These are phyloP conservation scores for Enteromius radiatus DNA, from an alignment of 2,797 vertebrate genomes.

Conservation along the genomic window DNA sequence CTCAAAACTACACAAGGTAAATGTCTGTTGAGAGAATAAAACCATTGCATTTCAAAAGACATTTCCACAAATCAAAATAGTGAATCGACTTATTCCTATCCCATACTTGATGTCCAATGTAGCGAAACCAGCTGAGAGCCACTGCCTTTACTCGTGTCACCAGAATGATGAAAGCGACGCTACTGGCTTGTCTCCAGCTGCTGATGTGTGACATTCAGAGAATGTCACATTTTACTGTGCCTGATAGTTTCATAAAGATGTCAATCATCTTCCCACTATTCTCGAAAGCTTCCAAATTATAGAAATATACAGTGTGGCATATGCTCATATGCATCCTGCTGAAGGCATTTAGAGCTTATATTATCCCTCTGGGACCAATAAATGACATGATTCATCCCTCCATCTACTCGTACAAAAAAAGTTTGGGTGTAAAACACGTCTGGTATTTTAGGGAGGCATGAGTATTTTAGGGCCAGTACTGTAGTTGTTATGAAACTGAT, in stretches of 20 bases:
- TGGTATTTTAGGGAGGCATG: not conserved
- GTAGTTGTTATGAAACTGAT: slow-evolving; percentile 3
- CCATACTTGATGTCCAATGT: not conserved
- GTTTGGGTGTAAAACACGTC: not conserved
- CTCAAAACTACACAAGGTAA: not conserved
- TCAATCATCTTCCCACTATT: slow-evolving; percentile 1
- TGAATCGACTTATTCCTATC: not conserved
- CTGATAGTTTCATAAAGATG: slow-evolving; percentile 39
- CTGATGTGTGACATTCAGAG: slow-evolving; percentile 38
- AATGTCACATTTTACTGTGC: slow-evolving; percentile 33
- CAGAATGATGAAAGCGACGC: slow-evolving; percentile 19
- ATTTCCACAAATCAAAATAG: not conserved
- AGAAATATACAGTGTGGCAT: slow-evolving; percentile 13
- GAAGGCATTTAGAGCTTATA: not conserved
- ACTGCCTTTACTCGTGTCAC: not conserved
- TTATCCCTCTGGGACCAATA: not conserved
- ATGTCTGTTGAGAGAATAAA: slow-evolving; percentile 13
- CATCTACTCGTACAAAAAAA: not conserved
- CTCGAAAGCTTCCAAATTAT: not conserved
- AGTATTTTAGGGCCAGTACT: not conserved
- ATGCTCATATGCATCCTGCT: slow-evolving; percentile 1
- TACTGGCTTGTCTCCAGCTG: slow-evolving; percentile 34
- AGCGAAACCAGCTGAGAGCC: not conserved
- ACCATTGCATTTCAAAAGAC: not conserved
- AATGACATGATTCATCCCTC: slow-evolving; percentile 9